A percentile compares a stretch with the other conserved stretches of the same genome.
These are phyloP conservation scores for Diarsia dahlii DNA, from an alignment of 2,888 invertebrate species.

Conservation along the genomic window DNA sequence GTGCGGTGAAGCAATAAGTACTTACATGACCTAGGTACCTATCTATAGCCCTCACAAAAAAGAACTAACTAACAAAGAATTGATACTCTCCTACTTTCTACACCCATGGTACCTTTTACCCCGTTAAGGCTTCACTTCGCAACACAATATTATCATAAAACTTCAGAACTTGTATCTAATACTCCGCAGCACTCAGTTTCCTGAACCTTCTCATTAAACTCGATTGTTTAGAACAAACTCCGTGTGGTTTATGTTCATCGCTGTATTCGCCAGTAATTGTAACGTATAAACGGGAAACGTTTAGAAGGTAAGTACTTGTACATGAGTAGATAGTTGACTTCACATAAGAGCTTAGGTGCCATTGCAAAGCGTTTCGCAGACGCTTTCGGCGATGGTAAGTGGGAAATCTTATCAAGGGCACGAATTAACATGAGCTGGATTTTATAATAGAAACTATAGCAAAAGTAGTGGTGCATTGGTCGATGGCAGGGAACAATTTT, in stretches of 20 bases:
- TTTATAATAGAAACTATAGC: background rate
- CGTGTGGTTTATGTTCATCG: conserved; percentile 73
- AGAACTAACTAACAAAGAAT: background rate
- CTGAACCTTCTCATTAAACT: conserved; percentile 71
- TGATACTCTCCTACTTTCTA: background rate
- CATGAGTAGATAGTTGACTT: background rate
- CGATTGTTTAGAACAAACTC: conserved; percentile 73
- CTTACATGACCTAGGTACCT: background rate
- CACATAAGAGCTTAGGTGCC: background rate
- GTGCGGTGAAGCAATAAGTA: background rate
- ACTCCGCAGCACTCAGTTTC: conserved; percentile 26
- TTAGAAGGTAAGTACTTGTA: conserved; percentile 5
- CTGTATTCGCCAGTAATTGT: conserved; percentile 55
- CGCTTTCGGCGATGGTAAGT: background rate
- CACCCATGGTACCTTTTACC: background rate
- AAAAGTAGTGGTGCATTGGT: background rate
- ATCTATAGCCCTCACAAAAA: too few relatives aligned
- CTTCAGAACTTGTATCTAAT: conserved; percentile 33
- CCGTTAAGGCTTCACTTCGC: background rate
- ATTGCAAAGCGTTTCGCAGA: background rate
- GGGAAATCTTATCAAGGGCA: background rate
- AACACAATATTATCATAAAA: conserved; percentile 19
- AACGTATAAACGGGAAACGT: conserved; percentile 44
- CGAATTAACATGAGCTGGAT: background rate
- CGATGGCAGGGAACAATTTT: background rate